Evolutionary conservation across 2,797 vertebrate species (phyloP).

Genomic region (Falco biarmicus): DNA sequence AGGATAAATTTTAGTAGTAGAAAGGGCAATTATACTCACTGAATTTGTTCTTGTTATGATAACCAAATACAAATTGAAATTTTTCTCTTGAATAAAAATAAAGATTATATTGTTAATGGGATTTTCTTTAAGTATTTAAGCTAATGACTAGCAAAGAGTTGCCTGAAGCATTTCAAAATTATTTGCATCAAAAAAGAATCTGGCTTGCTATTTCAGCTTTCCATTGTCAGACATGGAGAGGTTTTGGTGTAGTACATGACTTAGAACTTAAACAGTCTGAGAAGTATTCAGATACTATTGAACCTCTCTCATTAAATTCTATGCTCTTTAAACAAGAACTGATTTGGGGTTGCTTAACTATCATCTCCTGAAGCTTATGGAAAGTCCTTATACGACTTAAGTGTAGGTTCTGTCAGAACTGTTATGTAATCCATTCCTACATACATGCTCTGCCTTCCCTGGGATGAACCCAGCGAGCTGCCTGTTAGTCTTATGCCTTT

Average conservation of each 20-base stretch:
- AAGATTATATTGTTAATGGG: background rate
- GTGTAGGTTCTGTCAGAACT: background rate
- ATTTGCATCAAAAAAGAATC: background rate
- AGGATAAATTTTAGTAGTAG: background rate
- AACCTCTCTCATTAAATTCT: background rate
- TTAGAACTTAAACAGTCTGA: background rate
- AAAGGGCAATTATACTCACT: background rate
- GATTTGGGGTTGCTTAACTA: background rate
- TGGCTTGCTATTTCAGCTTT: background rate
- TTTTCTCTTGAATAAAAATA: slow-evolving; percentile 2
- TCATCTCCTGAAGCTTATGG: background rate
- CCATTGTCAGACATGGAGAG: background rate
- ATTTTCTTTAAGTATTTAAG: slow-evolving; percentile 2
- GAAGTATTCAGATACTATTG: background rate
- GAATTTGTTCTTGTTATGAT: background rate
- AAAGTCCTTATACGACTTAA: background rate
- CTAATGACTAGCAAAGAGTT: background rate
- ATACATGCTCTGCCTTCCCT: background rate
- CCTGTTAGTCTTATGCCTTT: background rate
- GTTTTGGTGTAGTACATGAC: background rate
- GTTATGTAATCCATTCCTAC: background rate
- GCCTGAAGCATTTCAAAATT: background rate
- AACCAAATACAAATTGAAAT: background rate
- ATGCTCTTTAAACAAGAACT: background rate
- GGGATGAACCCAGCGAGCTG: background rate